phyloP scores from a whole-genome alignment of 2,888 invertebrate genomes.

The Nephrotoma guestfalica region DNA sequence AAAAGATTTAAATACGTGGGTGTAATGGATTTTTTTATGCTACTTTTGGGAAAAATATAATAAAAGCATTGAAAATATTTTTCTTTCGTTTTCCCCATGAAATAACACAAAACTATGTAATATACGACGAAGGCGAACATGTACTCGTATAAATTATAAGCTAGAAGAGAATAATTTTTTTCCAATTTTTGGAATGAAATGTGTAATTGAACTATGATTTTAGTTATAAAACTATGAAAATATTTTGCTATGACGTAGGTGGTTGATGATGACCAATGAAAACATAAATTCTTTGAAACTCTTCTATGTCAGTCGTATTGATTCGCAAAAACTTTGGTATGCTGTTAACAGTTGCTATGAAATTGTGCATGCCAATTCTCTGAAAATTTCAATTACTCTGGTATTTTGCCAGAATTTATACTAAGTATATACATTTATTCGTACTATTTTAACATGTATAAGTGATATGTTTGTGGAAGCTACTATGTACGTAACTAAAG shows the following conservation, averaged over 20 bases:
- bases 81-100: neutral
- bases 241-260: neutral
- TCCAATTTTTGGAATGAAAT: neutral
- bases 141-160: neutral
- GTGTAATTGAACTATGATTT: neutral
- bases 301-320: too few relatives aligned
- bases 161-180: neutral
- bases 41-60: neutral
- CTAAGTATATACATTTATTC: too few relatives aligned
- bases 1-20: neutral
- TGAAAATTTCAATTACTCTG: too few relatives aligned
- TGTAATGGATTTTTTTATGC: neutral
- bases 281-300: too few relatives aligned
- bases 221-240: neutral
- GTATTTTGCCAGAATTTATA: too few relatives aligned
- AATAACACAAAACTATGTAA: neutral
- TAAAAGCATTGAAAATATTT: neutral
- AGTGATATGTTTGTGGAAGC: too few relatives aligned
- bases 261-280: neutral
- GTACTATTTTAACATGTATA: too few relatives aligned
- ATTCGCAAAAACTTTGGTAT: too few relatives aligned
- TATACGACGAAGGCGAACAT: neutral
- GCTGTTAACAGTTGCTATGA: too few relatives aligned
- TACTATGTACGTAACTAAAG: too few relatives aligned
- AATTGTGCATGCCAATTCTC: too few relatives aligned